phyloP scores from a whole-genome alignment of 1,140 invertebrate species.

The Potamilus streckersoni region DNA sequence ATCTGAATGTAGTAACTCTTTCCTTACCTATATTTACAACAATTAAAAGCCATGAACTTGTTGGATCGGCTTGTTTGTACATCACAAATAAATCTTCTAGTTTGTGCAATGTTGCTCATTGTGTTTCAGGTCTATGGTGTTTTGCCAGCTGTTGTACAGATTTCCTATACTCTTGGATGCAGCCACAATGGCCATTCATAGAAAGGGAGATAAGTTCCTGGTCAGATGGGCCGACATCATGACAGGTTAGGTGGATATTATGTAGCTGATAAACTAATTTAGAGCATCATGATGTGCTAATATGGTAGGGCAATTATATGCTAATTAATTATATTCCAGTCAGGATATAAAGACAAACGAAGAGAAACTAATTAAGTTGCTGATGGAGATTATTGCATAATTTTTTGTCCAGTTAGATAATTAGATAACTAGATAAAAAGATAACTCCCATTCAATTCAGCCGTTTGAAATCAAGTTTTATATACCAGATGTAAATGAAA shows the following conservation, averaged over 20 bases:
- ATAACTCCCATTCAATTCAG: no score
- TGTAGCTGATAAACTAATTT: background rate
- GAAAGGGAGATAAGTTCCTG: conserved; percentile 56
- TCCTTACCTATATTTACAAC: no score
- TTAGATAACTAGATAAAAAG: no score
- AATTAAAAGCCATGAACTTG: no score
- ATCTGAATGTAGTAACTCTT: background rate
- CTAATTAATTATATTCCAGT: background rate
- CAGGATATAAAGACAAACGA: background rate
- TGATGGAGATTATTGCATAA: background rate
- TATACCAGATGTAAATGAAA: no score
- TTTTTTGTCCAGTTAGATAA: background rate
- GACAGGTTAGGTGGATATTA: conserved; percentile 42
- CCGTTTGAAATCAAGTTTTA: background rate
- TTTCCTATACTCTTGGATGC: conserved; percentile 61
- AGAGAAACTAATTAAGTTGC: background rate
- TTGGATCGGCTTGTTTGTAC: background rate
- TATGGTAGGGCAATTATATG: background rate
- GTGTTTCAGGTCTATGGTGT: conserved; percentile 55
- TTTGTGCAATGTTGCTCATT: background rate
- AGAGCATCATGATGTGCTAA: background rate
- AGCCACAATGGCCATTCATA: conserved; percentile 51
- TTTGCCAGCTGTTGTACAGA: conserved; percentile 51
- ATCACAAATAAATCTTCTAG: background rate
- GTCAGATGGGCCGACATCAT: conserved; percentile 61